Percentiles rank a stretch among this genome's conserved stretches.
These are phyloP conservation scores for Glaucopsyche alexis DNA, from an alignment of 2,888 invertebrate genomes.

Conservation along the genomic window DNA sequence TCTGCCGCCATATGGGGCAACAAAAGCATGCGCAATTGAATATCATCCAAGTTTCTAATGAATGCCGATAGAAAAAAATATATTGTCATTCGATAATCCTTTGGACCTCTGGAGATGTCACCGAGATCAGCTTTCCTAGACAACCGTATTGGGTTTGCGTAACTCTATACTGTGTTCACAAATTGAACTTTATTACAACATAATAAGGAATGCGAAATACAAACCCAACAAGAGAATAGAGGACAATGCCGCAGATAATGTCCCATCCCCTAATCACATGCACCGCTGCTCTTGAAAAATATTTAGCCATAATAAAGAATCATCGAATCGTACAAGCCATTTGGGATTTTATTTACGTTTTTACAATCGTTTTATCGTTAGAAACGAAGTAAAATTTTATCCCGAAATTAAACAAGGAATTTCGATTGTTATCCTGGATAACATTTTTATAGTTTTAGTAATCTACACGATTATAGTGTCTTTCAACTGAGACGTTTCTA, in stretches of 20 bases:
- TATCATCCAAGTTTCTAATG: slow-evolving; percentile 71
- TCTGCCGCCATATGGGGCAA: slow-evolving; percentile 73
- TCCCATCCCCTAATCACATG: slow-evolving; percentile 79
- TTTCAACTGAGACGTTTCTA: slow-evolving; percentile 9
- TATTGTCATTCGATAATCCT: slow-evolving; percentile 79
- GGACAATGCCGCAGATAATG: slow-evolving; percentile 73
- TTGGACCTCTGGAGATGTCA: slow-evolving; percentile 74
- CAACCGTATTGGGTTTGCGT: slow-evolving; percentile 77
- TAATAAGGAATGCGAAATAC: slow-evolving; percentile 32
- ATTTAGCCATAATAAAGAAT: slow-evolving; percentile 63
- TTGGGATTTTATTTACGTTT: slow-evolving; percentile 61
- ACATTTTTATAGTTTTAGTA: slow-evolving; percentile 35
- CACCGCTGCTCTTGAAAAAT: slow-evolving; percentile 74
- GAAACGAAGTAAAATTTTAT: background rate
- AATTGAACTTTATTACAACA: slow-evolving; percentile 31
- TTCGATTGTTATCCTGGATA: slow-evolving; percentile 18
- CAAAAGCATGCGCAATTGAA: slow-evolving; percentile 79
- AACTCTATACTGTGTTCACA: slow-evolving; percentile 68
- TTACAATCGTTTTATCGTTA: slow-evolving; percentile 44
- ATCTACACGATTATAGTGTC: slow-evolving; percentile 18
- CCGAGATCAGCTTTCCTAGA: slow-evolving; percentile 75
- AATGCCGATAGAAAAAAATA: slow-evolving; percentile 67
- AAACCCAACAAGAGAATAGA: slow-evolving; percentile 68
- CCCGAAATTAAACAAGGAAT: slow-evolving; percentile 19
- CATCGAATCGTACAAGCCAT: slow-evolving; percentile 62